Base-by-base conservation (phyloP, 2,113 vertebrate species). In the Hipposideros armiger region DNA sequence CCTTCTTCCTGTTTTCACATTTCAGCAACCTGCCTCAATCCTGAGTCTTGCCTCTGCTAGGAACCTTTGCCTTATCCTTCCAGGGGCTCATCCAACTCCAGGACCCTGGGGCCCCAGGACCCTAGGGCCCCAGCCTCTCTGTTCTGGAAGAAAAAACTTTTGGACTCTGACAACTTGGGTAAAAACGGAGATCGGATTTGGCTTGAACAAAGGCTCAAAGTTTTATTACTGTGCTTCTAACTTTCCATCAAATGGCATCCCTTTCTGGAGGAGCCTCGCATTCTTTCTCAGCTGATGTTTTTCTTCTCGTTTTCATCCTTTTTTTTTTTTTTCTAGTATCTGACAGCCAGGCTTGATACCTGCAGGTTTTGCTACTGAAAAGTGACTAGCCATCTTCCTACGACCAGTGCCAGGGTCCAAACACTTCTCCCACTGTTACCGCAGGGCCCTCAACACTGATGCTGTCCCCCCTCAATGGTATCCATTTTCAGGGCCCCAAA, bases 391-490 rank as follows among this genome's bases (percentile, higher is more conserved):
- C 32, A 9, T 24, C 50, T 14, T 78, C 52, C 15, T 28, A 19
- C 54, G n/a, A 36, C 83, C 11, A 20, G 14, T 24, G 11, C 26
- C 28, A 5, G 5, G 13, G 1, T 17, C 52, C 52, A 67, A 50
- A 45, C 5, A 0, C 16, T n/a, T 50, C 40, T 67, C 47, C 47
- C 47, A 17, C 11, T 3, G 26, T 20, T 50, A 6, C 30, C 4
- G 0, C 28, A 30, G n/a, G 56, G 56, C 56, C 30, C 8, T 32
- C 19, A 2, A 15, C 10, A 36, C 17, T 5, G 40, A 17, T 0
- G 5, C 9, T 60, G 3, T 10, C 32, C 70, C 62, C 20, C 19
- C 47, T 85, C 2, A 0, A 17, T 28, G 8, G 5, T 87, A 14
- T 40, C 40, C 17, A 60, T 56, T 50, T 73, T 42, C 13, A 54